These are phyloP conservation scores for Macropus fuliginosus DNA, from an alignment of 2,797 vertebrate species.

Conservation along the genomic window DNA sequence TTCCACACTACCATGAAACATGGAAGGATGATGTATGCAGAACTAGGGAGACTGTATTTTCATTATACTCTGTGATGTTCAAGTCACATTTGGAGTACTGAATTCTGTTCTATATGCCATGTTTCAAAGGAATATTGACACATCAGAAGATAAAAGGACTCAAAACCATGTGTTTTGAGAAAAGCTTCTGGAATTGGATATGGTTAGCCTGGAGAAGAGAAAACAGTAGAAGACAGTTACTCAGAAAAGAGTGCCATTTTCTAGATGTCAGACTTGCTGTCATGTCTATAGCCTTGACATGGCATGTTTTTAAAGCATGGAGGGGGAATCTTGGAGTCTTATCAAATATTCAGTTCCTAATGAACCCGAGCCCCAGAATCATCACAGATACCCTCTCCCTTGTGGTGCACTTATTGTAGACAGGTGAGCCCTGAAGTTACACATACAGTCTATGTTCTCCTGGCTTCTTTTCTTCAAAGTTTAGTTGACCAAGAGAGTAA, in stretches of 20 bases:
- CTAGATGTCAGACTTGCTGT: neutral
- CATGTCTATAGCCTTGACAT: neutral
- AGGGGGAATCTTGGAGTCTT: neutral
- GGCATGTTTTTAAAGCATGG: neutral
- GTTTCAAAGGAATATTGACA: neutral
- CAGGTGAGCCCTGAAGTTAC: neutral
- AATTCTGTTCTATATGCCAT: neutral
- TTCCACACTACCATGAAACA: neutral
- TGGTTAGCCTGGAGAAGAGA: neutral
- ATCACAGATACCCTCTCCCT: neutral
- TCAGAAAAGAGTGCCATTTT: neutral
- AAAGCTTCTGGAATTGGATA: neutral
- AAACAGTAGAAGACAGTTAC: neutral
- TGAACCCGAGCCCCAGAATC: neutral
- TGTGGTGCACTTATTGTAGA: neutral
- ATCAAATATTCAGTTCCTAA: neutral
- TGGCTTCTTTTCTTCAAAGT: neutral
- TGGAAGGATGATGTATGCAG: neutral
- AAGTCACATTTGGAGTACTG: neutral
- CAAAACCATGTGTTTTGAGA: neutral
- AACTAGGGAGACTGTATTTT: neutral
- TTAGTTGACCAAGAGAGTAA: neutral
- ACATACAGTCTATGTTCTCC: neutral
- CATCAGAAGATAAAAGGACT: neutral
- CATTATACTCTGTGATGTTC: neutral